phyloP scores from a whole-genome alignment of 2,888 invertebrate species.

The Tupiocoris notatus region DNA sequence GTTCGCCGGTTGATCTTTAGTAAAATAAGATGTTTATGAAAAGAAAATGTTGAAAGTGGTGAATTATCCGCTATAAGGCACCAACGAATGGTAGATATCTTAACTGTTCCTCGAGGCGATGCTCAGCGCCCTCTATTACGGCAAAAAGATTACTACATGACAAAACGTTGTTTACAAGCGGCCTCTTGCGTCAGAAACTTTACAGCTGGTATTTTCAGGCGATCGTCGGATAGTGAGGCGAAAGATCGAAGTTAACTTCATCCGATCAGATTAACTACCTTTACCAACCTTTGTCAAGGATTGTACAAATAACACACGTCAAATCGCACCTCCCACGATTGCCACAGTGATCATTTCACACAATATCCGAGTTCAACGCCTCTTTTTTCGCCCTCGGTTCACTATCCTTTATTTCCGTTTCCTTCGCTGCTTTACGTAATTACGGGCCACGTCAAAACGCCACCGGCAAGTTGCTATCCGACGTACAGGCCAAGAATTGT shows the following conservation, averaged over 20 bases:
- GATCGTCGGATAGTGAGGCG: no score
- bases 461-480: neutral
- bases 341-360: neutral
- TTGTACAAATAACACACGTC: neutral
- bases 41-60: neutral
- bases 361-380: neutral
- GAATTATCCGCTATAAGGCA: neutral
- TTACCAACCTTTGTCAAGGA: no score
- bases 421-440: neutral
- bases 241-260: no score
- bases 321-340: neutral
- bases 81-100: neutral
- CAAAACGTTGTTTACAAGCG: neutral
- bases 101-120: neutral
- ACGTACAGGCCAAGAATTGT: no score
- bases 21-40: neutral
- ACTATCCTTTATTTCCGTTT: neutral
- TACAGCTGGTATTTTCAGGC: no score
- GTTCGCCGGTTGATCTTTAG: no score
- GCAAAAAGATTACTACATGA: neutral
- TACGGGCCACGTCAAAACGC: neutral
- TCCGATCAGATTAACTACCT: neutral
- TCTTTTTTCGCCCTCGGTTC: neutral
- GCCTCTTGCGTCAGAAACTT: no score
- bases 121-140: neutral